phyloP scores from a whole-genome alignment of 2,113 vertebrate species.

The Colaptes auratus region DNA sequence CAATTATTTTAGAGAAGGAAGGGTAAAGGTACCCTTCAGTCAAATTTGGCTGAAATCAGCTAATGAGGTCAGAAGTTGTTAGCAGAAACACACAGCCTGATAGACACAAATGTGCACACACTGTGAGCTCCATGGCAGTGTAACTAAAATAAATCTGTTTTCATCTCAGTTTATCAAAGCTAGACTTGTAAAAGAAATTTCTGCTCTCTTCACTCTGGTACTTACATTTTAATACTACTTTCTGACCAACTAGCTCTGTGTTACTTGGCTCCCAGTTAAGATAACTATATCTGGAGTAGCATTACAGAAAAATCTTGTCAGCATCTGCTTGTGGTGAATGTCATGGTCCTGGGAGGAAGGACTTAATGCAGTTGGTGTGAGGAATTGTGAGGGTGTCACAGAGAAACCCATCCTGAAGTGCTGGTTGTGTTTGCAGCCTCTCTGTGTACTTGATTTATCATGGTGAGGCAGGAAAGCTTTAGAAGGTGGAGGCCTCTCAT shows the following conservation, averaged over 20 bases:
- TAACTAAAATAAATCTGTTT: background rate
- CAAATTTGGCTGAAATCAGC: conserved; percentile 26
- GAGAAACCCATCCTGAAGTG: background rate
- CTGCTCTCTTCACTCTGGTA: background rate
- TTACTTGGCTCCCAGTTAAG: background rate
- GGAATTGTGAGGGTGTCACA: background rate
- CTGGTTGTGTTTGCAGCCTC: background rate
- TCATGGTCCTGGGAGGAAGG: background rate
- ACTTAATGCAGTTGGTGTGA: background rate
- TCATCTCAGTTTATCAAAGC: background rate
- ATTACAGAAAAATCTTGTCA: background rate
- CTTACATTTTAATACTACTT: background rate
- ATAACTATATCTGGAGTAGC: background rate
- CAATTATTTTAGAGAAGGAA: conserved; percentile 42
- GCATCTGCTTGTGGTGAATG: background rate
- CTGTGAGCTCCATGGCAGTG: background rate
- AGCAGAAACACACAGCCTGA: background rate
- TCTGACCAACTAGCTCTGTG: background rate
- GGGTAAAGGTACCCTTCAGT: conserved; percentile 50
- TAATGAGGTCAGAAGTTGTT: conserved; percentile 55
- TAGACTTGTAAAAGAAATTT: background rate
- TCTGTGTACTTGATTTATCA: background rate
- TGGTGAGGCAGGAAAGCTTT: background rate
- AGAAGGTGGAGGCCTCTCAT: background rate
- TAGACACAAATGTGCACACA: background rate